Evolutionary conservation across 1,140 invertebrate species (phyloP).

Genomic region (Lordiphosa stackelbergi): DNA sequence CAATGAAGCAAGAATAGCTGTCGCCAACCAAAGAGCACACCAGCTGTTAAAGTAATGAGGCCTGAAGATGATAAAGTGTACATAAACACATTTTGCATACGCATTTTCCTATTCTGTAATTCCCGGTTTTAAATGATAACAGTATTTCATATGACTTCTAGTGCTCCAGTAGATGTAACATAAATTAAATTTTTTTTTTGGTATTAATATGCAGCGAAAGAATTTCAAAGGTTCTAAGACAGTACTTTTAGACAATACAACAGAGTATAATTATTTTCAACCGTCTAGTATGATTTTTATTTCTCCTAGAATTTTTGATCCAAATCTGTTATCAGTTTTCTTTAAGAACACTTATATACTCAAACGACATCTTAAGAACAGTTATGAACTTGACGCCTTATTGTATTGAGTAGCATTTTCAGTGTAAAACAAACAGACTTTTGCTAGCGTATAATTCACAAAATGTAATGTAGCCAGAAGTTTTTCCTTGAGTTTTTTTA

Average conservation of each 20-base stretch:
- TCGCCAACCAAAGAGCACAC: slow-evolving; percentile 90
- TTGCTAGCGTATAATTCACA: too few species aligned
- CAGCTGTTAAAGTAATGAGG: slow-evolving; percentile 85
- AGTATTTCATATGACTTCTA: slow-evolving; percentile 25
- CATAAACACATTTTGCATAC: slow-evolving; percentile 21
- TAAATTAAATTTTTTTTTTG: slow-evolving; percentile 13
- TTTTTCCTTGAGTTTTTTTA: too few species aligned
- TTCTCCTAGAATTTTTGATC: too few species aligned
- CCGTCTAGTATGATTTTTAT: background rate
- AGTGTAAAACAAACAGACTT: too few species aligned
- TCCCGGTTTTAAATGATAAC: slow-evolving; percentile 8
- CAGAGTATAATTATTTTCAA: slow-evolving; percentile 9
- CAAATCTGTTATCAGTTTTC: too few species aligned
- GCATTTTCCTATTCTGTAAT: slow-evolving; percentile 11
- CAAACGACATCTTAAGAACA: too few species aligned
- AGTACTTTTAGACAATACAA: slow-evolving; percentile 1
- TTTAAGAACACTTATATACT: too few species aligned
- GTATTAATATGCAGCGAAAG: slow-evolving; percentile 6
- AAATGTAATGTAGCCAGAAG: too few species aligned
- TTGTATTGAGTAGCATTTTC: too few species aligned
- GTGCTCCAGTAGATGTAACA: slow-evolving; percentile 50
- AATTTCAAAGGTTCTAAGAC: background rate
- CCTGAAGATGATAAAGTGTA: slow-evolving; percentile 18
- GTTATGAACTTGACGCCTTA: too few species aligned
- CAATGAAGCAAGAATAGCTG: slow-evolving; percentile 88